A percentile compares a stretch with the other conserved stretches of the same genome.
Conservation (phyloP, 2,113 vertebrate genomes). For the Gymnobelideus leadbeateri region DNA sequence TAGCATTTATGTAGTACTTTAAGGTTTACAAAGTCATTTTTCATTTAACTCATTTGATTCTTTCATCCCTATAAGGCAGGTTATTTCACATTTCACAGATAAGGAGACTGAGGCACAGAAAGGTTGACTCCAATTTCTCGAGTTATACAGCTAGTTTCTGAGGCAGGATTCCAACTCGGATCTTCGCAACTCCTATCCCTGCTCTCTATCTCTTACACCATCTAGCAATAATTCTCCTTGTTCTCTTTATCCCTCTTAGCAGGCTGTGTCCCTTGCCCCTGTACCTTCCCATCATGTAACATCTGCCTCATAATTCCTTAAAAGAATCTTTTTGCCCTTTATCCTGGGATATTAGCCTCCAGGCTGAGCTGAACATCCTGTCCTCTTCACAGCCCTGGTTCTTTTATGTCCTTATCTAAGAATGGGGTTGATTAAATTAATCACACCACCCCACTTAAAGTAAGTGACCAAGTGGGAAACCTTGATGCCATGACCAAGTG, state of each 20-base stretch:
- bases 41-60: background rate
- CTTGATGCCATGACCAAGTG: background rate
- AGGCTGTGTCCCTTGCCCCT: constrained; percentile 13
- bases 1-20: too few species aligned
- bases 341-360: background rate
- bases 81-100: background rate
- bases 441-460: background rate
- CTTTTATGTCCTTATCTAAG: background rate
- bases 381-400: background rate
- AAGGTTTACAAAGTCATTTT: background rate
- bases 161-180: background rate
- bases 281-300: constrained; percentile 7
- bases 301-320: background rate
- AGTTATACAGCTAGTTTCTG: background rate
- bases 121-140: background rate
- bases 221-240: background rate
- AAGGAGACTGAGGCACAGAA: background rate
- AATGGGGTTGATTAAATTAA: background rate
- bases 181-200: background rate
- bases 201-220: too few species aligned
- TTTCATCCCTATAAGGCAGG: background rate
- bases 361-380: background rate
- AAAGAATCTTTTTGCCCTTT: constrained; percentile 29
- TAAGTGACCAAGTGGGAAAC: background rate
- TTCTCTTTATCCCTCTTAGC: background rate